Evolutionary conservation across 92 coral and sea anemone genomes (phyloP).

Genomic region (Phymanthus crucifer): DNA sequence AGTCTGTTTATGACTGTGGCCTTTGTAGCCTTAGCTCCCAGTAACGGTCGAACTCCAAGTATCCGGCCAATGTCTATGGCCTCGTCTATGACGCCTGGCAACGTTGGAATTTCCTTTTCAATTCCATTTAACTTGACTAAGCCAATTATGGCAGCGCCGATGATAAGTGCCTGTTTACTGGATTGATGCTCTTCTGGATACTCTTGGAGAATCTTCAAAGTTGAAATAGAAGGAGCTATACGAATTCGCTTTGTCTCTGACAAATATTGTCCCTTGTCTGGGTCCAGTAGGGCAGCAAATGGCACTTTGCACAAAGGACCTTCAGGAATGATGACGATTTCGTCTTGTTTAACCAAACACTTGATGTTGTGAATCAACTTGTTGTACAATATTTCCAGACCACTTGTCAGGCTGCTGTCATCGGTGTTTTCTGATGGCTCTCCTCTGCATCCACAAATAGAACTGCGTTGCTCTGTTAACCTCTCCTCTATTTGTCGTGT

Average conservation of each 20-base stretch:
- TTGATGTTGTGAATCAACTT: too few species aligned
- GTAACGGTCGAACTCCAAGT: not conserved
- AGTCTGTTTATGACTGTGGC: not conserved
- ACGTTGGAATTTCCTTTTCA: not conserved
- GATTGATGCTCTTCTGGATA: not conserved
- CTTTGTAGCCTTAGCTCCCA: not conserved
- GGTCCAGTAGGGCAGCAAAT: too few species aligned
- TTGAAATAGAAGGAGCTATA: too few species aligned
- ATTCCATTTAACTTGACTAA: not conserved
- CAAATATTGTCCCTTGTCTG: not conserved
- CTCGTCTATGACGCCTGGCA: not conserved
- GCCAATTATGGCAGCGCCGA: not conserved
- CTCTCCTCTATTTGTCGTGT: not conserved
- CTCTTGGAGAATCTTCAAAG: not conserved
- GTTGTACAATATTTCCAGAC: too few species aligned
- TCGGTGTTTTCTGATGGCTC: too few species aligned
- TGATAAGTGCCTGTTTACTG: not conserved
- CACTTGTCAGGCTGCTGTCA: too few species aligned
- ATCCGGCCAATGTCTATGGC: not conserved
- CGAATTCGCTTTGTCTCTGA: slow-evolving; percentile 6
- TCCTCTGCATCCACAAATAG: too few species aligned
- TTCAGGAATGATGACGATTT: too few species aligned
- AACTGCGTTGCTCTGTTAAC: too few species aligned
- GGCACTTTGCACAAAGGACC: too few species aligned
- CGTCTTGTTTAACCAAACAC: too few species aligned